These are phyloP conservation scores for Phengaris alcon DNA, from an alignment of 2,888 invertebrate species.

Conservation along the genomic window DNA sequence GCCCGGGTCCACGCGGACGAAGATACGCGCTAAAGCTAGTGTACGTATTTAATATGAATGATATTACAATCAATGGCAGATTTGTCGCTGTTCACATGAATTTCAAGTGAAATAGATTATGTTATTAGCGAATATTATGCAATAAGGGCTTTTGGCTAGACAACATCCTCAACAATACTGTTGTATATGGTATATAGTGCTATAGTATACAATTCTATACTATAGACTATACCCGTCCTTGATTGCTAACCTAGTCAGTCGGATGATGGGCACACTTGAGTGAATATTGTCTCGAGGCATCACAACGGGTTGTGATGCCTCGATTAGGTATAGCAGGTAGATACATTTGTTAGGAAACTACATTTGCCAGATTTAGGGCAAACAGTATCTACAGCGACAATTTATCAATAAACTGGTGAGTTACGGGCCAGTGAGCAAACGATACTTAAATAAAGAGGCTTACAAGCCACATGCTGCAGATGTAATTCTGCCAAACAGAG, in stretches of 20 bases:
- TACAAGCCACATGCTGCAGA: too few relatives aligned
- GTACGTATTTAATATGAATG: background rate
- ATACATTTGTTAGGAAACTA: background rate
- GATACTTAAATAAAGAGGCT: too few relatives aligned
- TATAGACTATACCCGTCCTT: background rate
- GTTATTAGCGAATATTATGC: constrained; percentile 6
- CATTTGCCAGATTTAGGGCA: constrained; percentile 12
- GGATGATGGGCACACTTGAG: constrained; percentile 9
- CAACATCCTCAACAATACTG: background rate
- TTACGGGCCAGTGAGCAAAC: too few relatives aligned
- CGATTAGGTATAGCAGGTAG: background rate
- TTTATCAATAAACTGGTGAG: background rate
- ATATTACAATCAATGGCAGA: constrained; percentile 32
- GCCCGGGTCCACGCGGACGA: too few relatives aligned
- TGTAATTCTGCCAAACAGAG: too few relatives aligned
- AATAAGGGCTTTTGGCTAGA: background rate
- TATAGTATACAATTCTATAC: background rate
- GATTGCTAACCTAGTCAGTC: constrained; percentile 9
- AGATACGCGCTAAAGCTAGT: too few relatives aligned
- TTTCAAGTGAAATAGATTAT: constrained; percentile 2
- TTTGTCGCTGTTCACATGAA: constrained; percentile 42
- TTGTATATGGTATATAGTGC: background rate
- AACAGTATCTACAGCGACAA: background rate
- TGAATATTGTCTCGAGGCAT: constrained; percentile 27
- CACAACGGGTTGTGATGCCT: constrained; percentile 6